Evolutionary conservation across 1,140 invertebrate genomes (phyloP).

Genomic region (Hypothenemus hampei): DNA sequence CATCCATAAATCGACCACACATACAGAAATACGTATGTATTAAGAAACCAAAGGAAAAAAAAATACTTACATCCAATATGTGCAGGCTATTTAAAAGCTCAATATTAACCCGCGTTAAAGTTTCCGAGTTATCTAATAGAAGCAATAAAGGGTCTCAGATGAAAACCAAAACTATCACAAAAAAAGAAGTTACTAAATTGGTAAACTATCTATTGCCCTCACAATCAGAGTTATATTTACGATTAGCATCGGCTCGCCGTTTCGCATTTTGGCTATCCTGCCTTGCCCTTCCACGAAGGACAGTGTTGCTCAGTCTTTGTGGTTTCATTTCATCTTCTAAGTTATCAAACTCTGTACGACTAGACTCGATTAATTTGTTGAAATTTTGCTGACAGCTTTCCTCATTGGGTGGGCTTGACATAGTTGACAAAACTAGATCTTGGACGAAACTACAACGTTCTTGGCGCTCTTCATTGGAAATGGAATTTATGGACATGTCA

Average conservation of each 20-base stretch:
- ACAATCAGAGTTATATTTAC: constrained; percentile 15
- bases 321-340: constrained; percentile 19
- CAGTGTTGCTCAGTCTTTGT: constrained; percentile 19
- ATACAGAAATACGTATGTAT: too few species aligned
- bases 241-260: constrained; percentile 38
- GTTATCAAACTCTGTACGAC: constrained; percentile 9
- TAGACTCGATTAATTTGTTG: constrained; percentile 25
- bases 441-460: constrained; percentile 42
- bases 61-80: too few species aligned
- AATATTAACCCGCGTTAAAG: too few species aligned
- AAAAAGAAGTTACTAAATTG: constrained; percentile 15
- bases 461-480: constrained; percentile 30
- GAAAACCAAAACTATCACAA: constrained; percentile 22
- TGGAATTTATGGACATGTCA: constrained; percentile 38
- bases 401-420: constrained; percentile 9
- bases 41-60: too few species aligned
- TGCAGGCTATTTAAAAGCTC: too few species aligned
- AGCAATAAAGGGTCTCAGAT: constrained; percentile 1
- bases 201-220: constrained; percentile 29
- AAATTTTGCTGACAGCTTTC: constrained; percentile 15
- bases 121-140: too few species aligned
- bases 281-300: constrained; percentile 37
- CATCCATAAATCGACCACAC: too few species aligned
- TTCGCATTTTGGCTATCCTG: constrained; percentile 39
- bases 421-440: constrained; percentile 37